phyloP scores from a whole-genome alignment of 1,140 invertebrate genomes.

The Cotesia vestalis region DNA sequence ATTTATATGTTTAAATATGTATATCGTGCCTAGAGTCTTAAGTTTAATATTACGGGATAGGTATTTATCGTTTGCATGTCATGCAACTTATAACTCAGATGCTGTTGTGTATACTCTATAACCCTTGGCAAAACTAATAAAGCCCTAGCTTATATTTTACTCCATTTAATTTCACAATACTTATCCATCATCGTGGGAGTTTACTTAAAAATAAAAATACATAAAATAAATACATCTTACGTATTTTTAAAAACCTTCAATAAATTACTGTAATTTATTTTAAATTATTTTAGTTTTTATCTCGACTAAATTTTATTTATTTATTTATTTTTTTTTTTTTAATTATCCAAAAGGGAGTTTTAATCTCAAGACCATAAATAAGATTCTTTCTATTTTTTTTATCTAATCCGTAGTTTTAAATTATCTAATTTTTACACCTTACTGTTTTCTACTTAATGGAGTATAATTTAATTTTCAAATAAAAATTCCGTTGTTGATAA shows the following conservation, averaged over 20 bases:
- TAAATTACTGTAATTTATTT: slow-evolving; percentile 11
- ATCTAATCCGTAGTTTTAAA: too few relatives aligned
- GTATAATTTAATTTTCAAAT: too few relatives aligned
- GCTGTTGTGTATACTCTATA: slow-evolving; percentile 5
- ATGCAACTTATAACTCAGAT: slow-evolving; percentile 13
- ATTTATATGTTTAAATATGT: neutral
- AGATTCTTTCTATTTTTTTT: too few relatives aligned
- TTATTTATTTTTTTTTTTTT: neutral
- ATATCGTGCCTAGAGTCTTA: slow-evolving; percentile 24
- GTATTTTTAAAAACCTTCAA: neutral
- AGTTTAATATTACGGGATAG: slow-evolving; percentile 38
- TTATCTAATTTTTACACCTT: too few relatives aligned
- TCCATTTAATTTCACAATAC: too few relatives aligned
- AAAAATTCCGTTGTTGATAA: too few relatives aligned
- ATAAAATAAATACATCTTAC: neutral
- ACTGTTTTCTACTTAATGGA: too few relatives aligned
- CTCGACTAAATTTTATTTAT: neutral
- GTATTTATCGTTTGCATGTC: slow-evolving; percentile 39
- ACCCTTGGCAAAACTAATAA: slow-evolving; percentile 17
- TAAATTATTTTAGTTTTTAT: neutral
- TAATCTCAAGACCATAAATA: too few relatives aligned
- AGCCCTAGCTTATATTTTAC: slow-evolving; percentile 2
- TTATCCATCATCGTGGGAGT: too few relatives aligned
- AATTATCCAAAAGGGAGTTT: too few relatives aligned
- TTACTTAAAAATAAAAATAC: too few relatives aligned